phyloP scores from a whole-genome alignment of 1,140 invertebrate genomes.

The Drosophila simulans region DNA sequence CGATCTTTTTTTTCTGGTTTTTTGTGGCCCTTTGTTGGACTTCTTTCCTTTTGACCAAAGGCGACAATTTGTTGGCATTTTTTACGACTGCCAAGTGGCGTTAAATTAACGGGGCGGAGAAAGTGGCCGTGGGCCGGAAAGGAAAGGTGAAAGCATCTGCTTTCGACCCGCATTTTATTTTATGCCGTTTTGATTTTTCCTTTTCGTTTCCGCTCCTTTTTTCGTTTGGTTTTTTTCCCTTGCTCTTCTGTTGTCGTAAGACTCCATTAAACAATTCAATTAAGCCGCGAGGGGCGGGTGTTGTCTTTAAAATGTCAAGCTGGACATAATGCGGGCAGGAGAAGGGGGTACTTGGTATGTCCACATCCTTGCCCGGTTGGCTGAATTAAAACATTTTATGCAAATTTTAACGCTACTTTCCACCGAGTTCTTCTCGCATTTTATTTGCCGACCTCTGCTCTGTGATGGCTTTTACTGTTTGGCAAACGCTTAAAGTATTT shows the following conservation, averaged over 20 bases:
- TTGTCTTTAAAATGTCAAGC: constrained; percentile 77
- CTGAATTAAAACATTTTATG: constrained; percentile 80
- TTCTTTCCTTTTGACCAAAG: constrained; percentile 51
- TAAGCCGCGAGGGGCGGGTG: constrained; percentile 47
- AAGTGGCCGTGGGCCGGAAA: not conserved
- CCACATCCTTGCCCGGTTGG: constrained; percentile 15
- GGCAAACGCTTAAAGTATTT: constrained; percentile 75
- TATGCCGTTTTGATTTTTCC: constrained; percentile 78
- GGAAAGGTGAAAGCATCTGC: constrained; percentile 35
- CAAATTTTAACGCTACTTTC: constrained; percentile 61
- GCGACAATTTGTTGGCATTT: constrained; percentile 76
- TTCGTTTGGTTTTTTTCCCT: constrained; percentile 7
- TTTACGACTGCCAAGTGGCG: constrained; percentile 75
- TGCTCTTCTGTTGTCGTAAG: constrained; percentile 50
- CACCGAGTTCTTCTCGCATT: constrained; percentile 7
- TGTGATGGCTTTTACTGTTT: constrained; percentile 55
- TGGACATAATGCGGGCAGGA: constrained; percentile 39
- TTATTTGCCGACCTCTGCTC: constrained; percentile 22
- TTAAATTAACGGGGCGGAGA: constrained; percentile 66
- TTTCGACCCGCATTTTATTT: constrained; percentile 75
- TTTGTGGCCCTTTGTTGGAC: constrained; percentile 26
- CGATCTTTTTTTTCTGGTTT: constrained; percentile 9
- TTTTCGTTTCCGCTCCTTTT: constrained; percentile 22
- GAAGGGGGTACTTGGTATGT: not conserved
- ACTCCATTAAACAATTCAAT: constrained; percentile 83